Percentiles rank a stretch among this genome's conserved stretches.
phyloP scores from a whole-genome alignment of 2,113 vertebrate genomes.

The Xiphophorus maculatus region DNA sequence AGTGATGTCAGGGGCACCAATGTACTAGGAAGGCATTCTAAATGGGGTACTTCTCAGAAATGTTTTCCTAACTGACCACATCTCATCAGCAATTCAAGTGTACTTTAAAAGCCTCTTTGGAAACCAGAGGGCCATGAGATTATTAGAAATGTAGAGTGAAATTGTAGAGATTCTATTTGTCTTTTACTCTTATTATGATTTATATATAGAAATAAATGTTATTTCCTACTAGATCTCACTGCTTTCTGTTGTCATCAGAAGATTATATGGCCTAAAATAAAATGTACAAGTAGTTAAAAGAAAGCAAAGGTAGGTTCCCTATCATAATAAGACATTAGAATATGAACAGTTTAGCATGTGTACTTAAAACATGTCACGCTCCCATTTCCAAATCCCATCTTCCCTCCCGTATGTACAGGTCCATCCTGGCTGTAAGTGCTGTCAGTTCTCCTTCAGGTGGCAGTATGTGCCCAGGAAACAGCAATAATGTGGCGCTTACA shows the following conservation, averaged over 20 bases:
- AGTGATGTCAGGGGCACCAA: slow-evolving; percentile 42
- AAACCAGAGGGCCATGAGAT: background rate
- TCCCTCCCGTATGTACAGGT: background rate
- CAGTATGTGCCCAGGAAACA: slow-evolving; percentile 49
- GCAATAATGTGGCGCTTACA: background rate
- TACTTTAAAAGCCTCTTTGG: background rate
- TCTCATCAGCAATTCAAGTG: slow-evolving; percentile 10
- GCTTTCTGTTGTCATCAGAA: background rate
- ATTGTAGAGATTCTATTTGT: background rate
- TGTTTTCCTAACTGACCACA: slow-evolving; percentile 49
- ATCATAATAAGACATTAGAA: background rate
- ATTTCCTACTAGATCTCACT: background rate
- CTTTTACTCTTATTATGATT: background rate
- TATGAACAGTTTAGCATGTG: background rate
- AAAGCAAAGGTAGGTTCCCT: background rate
- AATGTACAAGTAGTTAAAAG: background rate
- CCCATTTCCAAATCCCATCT: background rate
- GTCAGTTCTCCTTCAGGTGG: slow-evolving; percentile 59
- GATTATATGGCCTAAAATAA: background rate
- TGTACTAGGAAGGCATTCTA: slow-evolving; percentile 31
- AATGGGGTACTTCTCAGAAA: slow-evolving; percentile 63
- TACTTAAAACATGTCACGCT: background rate
- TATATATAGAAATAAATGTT: background rate
- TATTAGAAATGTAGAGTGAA: background rate
- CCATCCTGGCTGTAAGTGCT: background rate